Evolutionary conservation across 2,888 invertebrate species (phyloP).

Genomic region (Microlaimidae sp.): DNA sequence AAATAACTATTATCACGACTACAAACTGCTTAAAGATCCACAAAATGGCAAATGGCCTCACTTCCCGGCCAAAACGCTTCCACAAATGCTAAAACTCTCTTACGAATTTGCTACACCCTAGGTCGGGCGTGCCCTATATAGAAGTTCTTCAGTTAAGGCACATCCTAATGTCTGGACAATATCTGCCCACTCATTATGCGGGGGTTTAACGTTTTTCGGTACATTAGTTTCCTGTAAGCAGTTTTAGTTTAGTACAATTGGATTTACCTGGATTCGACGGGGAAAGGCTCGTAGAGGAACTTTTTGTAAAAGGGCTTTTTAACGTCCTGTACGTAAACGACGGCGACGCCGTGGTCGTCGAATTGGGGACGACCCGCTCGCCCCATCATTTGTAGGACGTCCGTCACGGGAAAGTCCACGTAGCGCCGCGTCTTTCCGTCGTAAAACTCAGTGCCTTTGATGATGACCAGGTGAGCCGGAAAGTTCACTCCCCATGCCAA

Average conservation of each 20-base stretch:
- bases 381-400: conserved; percentile 99
- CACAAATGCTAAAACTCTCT: no score
- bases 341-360: conserved; percentile 61
- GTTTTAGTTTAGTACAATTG: no score
- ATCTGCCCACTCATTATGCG: background rate
- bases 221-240: no score
- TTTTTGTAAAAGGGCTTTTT: conserved; percentile 98
- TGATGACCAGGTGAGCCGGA: conserved; percentile 90
- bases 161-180: no score
- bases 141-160: conserved; percentile 98
- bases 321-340: conserved; percentile 56
- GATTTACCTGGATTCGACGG: conserved; percentile 69
- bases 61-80: no score
- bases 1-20: no score
- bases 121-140: no score
- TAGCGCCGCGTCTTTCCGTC: conserved; percentile 90
- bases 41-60: no score
- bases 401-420: conserved; percentile 99
- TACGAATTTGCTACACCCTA: no score
- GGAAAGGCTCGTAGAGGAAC: conserved; percentile 96
- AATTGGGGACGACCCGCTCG: conserved; percentile 95
- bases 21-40: no score
- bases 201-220: conserved; percentile 50
- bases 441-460: conserved; percentile 96
- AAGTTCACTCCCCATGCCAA: conserved; percentile 99